Conservation (phyloP, 2,888 invertebrate genomes). For the Tachina fera region DNA sequence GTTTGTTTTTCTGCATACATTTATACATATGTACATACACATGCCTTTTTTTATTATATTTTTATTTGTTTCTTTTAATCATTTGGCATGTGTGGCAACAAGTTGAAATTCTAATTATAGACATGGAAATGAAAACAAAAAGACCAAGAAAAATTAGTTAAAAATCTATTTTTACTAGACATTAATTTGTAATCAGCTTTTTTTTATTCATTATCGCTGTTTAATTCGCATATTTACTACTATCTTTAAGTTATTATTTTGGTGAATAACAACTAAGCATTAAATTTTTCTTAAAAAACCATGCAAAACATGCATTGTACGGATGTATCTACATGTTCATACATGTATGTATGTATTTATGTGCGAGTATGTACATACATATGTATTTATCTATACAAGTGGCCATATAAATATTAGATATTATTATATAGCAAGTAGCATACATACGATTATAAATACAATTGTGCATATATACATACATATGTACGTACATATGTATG, state of each 20-base stretch:
- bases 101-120: constrained; percentile 34
- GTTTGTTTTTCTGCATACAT: not conserved
- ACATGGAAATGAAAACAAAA: constrained; percentile 22
- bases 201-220: not conserved
- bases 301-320: not conserved
- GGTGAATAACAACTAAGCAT: not conserved
- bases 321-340: not conserved
- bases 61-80: constrained; percentile 16
- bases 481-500: not conserved
- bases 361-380: not conserved
- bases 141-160: constrained; percentile 3
- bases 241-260: not conserved
- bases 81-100: constrained; percentile 58
- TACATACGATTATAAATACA: too few relatives aligned
- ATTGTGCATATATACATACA: not conserved
- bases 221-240: not conserved
- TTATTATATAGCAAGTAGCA: not conserved
- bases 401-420: not conserved
- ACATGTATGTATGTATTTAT: not conserved
- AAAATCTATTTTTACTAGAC: constrained; percentile 14
- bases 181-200: constrained; percentile 15
- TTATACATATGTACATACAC: not conserved
- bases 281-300: not conserved
- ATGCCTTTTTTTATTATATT: constrained; percentile 29
- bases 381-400: constrained; percentile 1